phyloP scores from a whole-genome alignment of 2,888 invertebrate genomes.

The Volucella inanis region DNA sequence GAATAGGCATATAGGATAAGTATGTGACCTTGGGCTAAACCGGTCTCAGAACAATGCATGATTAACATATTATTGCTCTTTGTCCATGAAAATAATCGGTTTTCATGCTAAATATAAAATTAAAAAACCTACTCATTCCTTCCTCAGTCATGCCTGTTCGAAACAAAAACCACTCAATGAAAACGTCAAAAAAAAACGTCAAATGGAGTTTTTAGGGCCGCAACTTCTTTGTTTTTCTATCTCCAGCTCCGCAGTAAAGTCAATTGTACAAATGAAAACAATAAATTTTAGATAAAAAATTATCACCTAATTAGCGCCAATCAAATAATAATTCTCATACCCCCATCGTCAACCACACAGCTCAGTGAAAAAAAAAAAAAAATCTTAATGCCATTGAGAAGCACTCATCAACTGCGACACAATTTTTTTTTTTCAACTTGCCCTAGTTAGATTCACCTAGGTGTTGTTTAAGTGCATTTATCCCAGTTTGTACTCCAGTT shows the following conservation, averaged over 20 bases:
- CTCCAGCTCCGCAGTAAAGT: constrained; percentile 36
- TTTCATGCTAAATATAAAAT: too few species aligned
- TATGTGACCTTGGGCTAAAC: too few species aligned
- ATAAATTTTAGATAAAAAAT: constrained; percentile 21
- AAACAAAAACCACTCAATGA: constrained; percentile 82
- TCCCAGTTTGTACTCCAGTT: constrained; percentile 24
- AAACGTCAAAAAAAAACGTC: background rate
- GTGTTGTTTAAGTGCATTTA: constrained; percentile 54
- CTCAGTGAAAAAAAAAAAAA: background rate
- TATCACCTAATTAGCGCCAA: constrained; percentile 3
- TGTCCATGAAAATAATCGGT: too few species aligned
- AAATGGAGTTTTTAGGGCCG: constrained; percentile 12
- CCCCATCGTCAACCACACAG: background rate
- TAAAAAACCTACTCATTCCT: too few species aligned
- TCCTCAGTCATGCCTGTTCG: too few species aligned
- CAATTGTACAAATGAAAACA: constrained; percentile 55
- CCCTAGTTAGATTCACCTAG: constrained; percentile 48
- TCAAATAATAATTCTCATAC: background rate
- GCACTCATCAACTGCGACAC: constrained; percentile 44
- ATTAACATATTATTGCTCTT: too few species aligned
- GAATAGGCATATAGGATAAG: too few species aligned
- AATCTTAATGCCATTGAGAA: constrained; percentile 20
- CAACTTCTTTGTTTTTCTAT: constrained; percentile 57
- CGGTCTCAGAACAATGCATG: too few species aligned
- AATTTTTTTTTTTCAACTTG: constrained; percentile 44